Evolutionary conservation across 2,888 invertebrate genomes (phyloP).

Genomic region (Caenorhabditis sulstoni): DNA sequence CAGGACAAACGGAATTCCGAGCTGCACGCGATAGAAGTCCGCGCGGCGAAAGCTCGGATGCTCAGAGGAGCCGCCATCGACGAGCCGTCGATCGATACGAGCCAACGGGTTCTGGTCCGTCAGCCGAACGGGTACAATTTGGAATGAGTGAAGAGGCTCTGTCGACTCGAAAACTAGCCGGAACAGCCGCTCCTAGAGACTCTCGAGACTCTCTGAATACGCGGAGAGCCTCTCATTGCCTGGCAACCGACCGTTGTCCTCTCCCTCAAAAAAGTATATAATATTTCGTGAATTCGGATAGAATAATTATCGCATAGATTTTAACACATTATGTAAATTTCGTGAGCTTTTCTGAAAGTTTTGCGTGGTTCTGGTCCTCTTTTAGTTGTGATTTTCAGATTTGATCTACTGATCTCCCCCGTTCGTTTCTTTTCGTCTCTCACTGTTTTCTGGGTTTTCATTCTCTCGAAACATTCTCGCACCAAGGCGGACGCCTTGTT

Average conservation of each 20-base stretch:
- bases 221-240: no score
- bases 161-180: no score
- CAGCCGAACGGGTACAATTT: slow-evolving; percentile 52
- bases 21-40: slow-evolving; percentile 50
- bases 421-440: not conserved
- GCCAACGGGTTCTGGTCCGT: slow-evolving; percentile 33
- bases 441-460: not conserved
- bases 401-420: slow-evolving; percentile 14
- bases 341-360: not conserved
- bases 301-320: slow-evolving; percentile 1
- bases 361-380: not conserved
- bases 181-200: no score
- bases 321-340: not conserved
- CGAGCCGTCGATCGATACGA: slow-evolving; percentile 46
- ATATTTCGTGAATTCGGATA: no score
- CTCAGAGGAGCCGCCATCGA: slow-evolving; percentile 56
- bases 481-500: not conserved
- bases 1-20: slow-evolving; percentile 44
- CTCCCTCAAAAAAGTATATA: no score
- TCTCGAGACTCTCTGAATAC: no score
- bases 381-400: slow-evolving; percentile 4
- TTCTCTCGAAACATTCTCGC: not conserved
- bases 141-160: no score
- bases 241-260: no score
- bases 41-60: slow-evolving; percentile 49